phyloP scores from a whole-genome alignment of 92 coral and sea anemone genomes.

The Phenganax marumi region DNA sequence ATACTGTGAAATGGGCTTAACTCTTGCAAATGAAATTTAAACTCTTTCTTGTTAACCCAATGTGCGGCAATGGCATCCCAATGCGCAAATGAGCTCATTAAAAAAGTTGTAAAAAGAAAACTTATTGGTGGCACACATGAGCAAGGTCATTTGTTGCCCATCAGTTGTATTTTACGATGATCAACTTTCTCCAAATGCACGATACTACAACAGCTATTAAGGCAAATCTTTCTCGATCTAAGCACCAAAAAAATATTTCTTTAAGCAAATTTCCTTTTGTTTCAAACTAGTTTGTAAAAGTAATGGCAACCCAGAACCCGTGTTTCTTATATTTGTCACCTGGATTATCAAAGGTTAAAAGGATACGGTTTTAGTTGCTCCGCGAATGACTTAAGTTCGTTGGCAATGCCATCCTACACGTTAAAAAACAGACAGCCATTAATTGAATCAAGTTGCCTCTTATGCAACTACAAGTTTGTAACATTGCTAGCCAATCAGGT shows the following conservation, averaged over 20 bases:
- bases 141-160: conserved; percentile 16
- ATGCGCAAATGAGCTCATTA: too few species aligned
- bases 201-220: conserved; percentile 56
- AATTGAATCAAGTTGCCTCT: not conserved
- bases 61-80: too few species aligned
- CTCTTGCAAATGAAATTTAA: too few species aligned
- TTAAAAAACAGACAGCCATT: not conserved
- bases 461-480: too few species aligned
- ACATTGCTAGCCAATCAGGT: too few species aligned
- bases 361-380: conserved; percentile 98
- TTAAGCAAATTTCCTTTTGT: too few species aligned
- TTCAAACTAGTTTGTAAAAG: too few species aligned
- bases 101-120: too few species aligned
- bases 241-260: too few species aligned
- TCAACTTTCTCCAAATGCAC: conserved; percentile 91
- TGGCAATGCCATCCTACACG: conserved; percentile 78
- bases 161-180: conserved; percentile 68
- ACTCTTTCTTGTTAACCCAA: too few species aligned
- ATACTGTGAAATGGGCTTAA: too few species aligned
- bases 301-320: too few species aligned
- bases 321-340: not conserved
- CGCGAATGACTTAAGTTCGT: conserved; percentile 90
- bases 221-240: conserved; percentile 12
- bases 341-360: conserved; percentile 3
- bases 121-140: not conserved